A percentile compares a stretch with the other conserved stretches of the same genome.
These are phyloP conservation scores for Sphaeramia orbicularis DNA, from an alignment of 2,797 vertebrate genomes.

Conservation along the genomic window DNA sequence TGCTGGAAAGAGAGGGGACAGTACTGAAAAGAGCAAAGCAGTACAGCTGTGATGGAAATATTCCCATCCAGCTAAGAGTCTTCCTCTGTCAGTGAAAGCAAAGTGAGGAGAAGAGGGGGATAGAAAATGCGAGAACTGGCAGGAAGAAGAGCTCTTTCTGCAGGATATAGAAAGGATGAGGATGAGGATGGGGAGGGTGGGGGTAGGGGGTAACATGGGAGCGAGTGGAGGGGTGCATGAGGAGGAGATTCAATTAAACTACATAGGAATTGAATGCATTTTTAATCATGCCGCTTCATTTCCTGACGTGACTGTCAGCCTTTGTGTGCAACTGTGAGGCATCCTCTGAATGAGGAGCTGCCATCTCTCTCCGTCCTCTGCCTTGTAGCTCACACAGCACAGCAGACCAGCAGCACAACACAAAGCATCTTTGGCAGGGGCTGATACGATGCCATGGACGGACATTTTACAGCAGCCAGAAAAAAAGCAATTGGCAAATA, in stretches of 20 bases:
- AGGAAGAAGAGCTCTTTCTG: conserved; percentile 46
- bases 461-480: conserved; percentile 46
- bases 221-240: conserved; percentile 26
- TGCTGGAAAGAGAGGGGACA: conserved; percentile 46
- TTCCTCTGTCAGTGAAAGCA: conserved; percentile 36
- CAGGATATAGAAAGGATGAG: conserved; percentile 37
- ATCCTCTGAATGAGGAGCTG: conserved; percentile 38
- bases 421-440: conserved; percentile 54
- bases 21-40: conserved; percentile 35
- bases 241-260: conserved; percentile 80
- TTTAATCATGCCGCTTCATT: conserved; percentile 76
- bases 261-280: conserved; percentile 77
- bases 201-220: no score
- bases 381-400: conserved; percentile 35
- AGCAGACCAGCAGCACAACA: conserved; percentile 48
- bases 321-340: conserved; percentile 62
- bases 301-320: conserved; percentile 70
- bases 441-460: conserved; percentile 43
- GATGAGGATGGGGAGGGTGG: neutral
- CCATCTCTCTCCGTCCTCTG: conserved; percentile 35
- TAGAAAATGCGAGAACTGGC: conserved; percentile 18
- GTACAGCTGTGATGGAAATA: conserved; percentile 67
- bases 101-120: conserved; percentile 31
- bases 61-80: conserved; percentile 63
- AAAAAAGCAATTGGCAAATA: conserved; percentile 37